phyloP scores from a whole-genome alignment of 2,797 vertebrate species.

The Tenualosa thibaudeaui region DNA sequence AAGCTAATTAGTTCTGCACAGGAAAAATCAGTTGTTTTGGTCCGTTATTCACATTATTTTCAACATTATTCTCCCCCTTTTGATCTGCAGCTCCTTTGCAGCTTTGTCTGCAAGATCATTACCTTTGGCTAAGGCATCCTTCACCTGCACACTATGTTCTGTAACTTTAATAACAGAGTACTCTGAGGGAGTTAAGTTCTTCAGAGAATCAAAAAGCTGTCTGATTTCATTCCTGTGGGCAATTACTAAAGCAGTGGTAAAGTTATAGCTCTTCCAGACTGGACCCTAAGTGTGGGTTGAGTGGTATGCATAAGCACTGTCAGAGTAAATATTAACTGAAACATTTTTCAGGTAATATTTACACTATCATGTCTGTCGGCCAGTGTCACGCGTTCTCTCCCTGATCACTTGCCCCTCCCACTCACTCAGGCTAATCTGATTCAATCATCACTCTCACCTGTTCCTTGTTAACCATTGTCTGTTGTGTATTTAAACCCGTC shows the following conservation, averaged over 20 bases:
- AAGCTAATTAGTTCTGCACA: background rate
- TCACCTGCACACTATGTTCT: background rate
- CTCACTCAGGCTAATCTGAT: too few relatives aligned
- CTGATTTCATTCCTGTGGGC: background rate
- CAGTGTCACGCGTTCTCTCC: too few relatives aligned
- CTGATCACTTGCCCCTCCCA: too few relatives aligned
- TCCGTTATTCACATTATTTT: background rate
- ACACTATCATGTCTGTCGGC: too few relatives aligned
- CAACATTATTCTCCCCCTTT: background rate
- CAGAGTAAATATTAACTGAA: slow-evolving; percentile 17
- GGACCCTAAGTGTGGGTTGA: background rate
- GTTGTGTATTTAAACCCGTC: too few relatives aligned
- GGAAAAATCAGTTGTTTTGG: background rate
- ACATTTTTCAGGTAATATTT: too few relatives aligned
- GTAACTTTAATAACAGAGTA: background rate
- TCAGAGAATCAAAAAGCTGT: background rate
- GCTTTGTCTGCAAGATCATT: background rate
- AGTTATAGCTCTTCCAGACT: too few relatives aligned
- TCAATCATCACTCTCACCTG: too few relatives aligned
- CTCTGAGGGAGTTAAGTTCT: background rate
- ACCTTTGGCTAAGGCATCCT: background rate
- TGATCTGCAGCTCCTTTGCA: slow-evolving; percentile 2
- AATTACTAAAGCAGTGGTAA: slow-evolving; percentile 2
- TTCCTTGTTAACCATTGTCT: too few relatives aligned
- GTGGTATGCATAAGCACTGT: background rate